Percentiles rank a stretch among this genome's conserved stretches.
phyloP scores from a whole-genome alignment of 2,113 vertebrate genomes.

The Drymodes brunneopygia region DNA sequence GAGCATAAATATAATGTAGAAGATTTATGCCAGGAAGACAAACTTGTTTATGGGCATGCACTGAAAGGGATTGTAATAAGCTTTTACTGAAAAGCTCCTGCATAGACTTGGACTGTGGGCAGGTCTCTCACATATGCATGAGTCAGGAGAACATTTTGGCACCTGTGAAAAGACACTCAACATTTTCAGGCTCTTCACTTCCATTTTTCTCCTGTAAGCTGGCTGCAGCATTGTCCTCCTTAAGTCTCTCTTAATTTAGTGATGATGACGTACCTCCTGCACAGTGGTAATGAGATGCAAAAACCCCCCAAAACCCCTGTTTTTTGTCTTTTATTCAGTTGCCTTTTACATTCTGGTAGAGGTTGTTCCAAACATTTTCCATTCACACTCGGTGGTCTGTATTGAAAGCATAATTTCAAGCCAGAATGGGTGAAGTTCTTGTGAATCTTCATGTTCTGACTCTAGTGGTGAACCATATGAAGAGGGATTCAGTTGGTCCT shows the following conservation, averaged over 20 bases:
- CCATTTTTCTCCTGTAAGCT: background rate
- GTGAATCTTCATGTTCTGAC: background rate
- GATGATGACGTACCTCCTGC: background rate
- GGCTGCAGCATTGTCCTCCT: background rate
- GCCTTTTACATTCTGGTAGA: background rate
- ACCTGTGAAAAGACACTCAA: background rate
- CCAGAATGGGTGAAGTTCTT: background rate
- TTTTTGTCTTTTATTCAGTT: background rate
- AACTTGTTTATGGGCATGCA: background rate
- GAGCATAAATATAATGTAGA: background rate
- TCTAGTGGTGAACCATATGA: background rate
- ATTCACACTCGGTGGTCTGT: background rate
- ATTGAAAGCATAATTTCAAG: background rate
- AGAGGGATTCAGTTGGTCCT: background rate
- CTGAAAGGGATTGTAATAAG: background rate
- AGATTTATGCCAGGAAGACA: background rate
- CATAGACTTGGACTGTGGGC: background rate
- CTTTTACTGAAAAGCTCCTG: background rate
- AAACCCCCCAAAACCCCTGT: fast-evolving
- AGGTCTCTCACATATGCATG: background rate
- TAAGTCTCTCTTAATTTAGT: background rate
- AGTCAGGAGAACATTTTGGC: background rate
- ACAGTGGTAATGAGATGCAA: background rate
- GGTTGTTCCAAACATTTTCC: background rate
- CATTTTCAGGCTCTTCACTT: background rate